Evolutionary conservation across 2,888 invertebrate species (phyloP), one percentile per base, ranked within the genome.

Genomic region (Ashinkailepas kermadecensis): DNA sequence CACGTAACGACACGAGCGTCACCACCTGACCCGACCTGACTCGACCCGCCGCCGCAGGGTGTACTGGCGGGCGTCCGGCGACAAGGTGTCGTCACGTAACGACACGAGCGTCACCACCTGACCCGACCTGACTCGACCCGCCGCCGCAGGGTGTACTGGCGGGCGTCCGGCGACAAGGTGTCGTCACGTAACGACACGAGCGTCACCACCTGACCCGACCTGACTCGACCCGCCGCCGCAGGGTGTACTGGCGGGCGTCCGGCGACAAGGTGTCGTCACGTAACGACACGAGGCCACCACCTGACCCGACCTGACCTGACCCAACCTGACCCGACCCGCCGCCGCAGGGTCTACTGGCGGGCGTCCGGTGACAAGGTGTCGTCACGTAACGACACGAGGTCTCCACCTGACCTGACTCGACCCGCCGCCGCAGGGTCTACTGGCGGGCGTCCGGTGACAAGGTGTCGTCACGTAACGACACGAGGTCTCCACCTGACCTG

Each of bases 311-410:
- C n/a, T n/a, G n/a, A n/a, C n/a, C n/a, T n/a, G n/a, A n/a, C n/a
- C 39, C 4, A 4, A 39, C 39, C 39, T 4, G 39, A 39, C 39
- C 39, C 4, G 39, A 39, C 39, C 39, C 39, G 39, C 1, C 39
- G n/a, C 80, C n/a, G 59, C 54, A 59, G 80, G 65, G 80, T 80
- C 11, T 62, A 62, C 80, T 62, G 80, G 65, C 25, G 64, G 13
- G 65, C 54, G 11, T n/a, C 67, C 4, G 74, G 54, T 9, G 74
- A 74, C 74, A 54, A 74, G 54, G 13, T 54, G 54, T 39, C 74
- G 18, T 74, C 74, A 8, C 39, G 54, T 2, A 74, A 54, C 74
- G 74, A 74, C 74, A 74, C 74, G 54, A 39, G 74, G n/a, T n/a
- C n/a, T n/a, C n/a, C n/a, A n/a, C n/a, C 39, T 39, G 39, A 39